Base-by-base conservation (phyloP, 2,797 vertebrate genomes). In the Arrhamphus sclerolepis region DNA sequence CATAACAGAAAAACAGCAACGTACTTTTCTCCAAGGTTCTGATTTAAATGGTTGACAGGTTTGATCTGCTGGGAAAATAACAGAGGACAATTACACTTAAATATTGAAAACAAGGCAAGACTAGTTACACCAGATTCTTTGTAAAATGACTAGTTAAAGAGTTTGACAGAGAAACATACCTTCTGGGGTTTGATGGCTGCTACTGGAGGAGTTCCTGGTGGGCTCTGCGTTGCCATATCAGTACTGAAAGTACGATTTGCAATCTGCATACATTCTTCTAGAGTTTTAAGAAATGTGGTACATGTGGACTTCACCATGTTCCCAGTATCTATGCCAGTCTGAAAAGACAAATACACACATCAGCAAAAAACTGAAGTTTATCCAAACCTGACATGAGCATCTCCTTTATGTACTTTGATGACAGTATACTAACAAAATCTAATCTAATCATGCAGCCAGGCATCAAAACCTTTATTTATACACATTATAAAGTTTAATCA, bases 241-340 rank as follows among this genome's bases (percentile, higher is more conserved):
- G 95, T 88, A 57, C 87, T 93, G 74, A 99, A 98, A 64, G 96
- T 94, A 46, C 83, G 91, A 59, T 96, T 95, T 74, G 98, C 97
- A 62, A 99, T 97, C 88, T 96, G 94, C 98, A 99, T 99, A 86
- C 98, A 99, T 80, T 99, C 98, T 80, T 99, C 97, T 74, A 99
- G 89, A 18, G 97, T 99, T 90, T 95, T 97, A 70, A 99, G 91
- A 66, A 99, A 99, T 28, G 97, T 98, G 49, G 92, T 94, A 83
- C 98, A 99, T 8, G 97, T 99, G 13, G 97, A 95, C 82, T 95
- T 97, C 80, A 99, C 93, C 83, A 98, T 89, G 77, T 93, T 90
- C 74, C 95, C 96, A 75, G 93, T 91, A 63, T 96, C 94, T 8
- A 92, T 87, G 75, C 93, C 89, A 2, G 42, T 72, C 92, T 94